phyloP scores from a whole-genome alignment of 2,113 vertebrate species.

The Barbus barbus region DNA sequence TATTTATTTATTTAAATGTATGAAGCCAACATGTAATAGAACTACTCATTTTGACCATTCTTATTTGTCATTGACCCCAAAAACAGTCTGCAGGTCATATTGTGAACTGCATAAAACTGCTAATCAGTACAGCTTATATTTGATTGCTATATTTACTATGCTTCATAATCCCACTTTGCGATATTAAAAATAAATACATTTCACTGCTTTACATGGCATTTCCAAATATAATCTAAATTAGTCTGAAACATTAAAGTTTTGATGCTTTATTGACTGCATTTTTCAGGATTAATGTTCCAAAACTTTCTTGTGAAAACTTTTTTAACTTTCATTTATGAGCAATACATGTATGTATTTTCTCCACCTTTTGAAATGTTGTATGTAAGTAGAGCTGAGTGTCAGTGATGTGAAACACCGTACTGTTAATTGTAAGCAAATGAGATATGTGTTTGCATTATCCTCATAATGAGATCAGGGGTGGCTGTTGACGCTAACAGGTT shows the following conservation, averaged over 20 bases:
- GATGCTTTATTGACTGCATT: not conserved
- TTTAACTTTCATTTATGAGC: not conserved
- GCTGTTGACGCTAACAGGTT: slow-evolving; percentile 5
- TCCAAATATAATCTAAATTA: not conserved
- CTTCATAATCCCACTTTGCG: not conserved
- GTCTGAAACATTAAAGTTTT: not conserved
- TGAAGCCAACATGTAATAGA: not conserved
- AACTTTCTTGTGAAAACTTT: not conserved
- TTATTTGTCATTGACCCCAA: not conserved
- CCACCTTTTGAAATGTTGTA: not conserved
- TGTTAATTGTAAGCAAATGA: slow-evolving; percentile 42
- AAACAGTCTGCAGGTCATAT: not conserved
- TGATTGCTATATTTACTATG: not conserved
- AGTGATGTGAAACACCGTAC: not conserved
- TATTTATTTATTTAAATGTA: not conserved
- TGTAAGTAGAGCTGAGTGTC: not conserved
- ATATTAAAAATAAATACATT: not conserved
- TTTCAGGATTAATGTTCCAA: not conserved
- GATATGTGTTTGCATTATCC: slow-evolving; percentile 20
- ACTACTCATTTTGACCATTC: not conserved
- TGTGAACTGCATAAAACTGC: not conserved
- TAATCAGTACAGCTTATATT: not conserved
- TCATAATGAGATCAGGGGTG: slow-evolving; percentile 29
- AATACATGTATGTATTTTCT: not conserved
- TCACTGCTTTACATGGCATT: not conserved